Evolutionary conservation across 2,113 vertebrate species (phyloP).

Genomic region (Amblyornis subalaris): DNA sequence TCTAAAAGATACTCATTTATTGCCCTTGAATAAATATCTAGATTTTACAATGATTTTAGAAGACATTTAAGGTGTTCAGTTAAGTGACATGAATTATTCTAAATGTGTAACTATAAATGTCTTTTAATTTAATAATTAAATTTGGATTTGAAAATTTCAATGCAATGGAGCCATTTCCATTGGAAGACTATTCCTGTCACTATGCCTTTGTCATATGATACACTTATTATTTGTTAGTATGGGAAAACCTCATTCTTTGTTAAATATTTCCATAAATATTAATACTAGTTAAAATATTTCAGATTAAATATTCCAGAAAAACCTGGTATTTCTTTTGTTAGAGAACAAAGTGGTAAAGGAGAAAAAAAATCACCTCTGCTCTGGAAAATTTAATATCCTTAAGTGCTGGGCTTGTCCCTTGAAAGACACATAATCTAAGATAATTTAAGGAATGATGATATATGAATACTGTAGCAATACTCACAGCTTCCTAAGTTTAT

Average conservation of each 20-base stretch:
- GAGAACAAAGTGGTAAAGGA: not conserved
- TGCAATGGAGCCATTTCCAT: not conserved
- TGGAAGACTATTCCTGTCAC: not conserved
- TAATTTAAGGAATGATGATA: not conserved
- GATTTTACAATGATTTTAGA: not conserved
- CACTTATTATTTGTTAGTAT: not conserved
- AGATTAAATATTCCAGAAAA: not conserved
- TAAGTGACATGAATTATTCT: not conserved
- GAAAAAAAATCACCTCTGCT: not conserved
- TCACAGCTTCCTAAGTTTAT: slow-evolving; percentile 88
- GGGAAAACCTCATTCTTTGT: not conserved
- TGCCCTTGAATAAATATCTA: not conserved
- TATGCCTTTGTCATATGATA: not conserved
- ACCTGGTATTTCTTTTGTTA: not conserved
- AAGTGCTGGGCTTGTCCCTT: not conserved
- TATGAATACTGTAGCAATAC: slow-evolving; percentile 43
- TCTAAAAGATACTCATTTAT: not conserved
- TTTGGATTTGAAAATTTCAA: not conserved
- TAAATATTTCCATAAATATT: not conserved
- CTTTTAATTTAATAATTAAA: too few species aligned
- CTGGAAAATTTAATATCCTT: not conserved
- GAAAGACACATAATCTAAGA: not conserved
- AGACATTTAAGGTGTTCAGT: not conserved
- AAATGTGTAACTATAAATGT: not conserved
- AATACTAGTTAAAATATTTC: not conserved